Evolutionary conservation across 1,140 invertebrate genomes (phyloP).

Genomic region (Xylocopa sonorina): DNA sequence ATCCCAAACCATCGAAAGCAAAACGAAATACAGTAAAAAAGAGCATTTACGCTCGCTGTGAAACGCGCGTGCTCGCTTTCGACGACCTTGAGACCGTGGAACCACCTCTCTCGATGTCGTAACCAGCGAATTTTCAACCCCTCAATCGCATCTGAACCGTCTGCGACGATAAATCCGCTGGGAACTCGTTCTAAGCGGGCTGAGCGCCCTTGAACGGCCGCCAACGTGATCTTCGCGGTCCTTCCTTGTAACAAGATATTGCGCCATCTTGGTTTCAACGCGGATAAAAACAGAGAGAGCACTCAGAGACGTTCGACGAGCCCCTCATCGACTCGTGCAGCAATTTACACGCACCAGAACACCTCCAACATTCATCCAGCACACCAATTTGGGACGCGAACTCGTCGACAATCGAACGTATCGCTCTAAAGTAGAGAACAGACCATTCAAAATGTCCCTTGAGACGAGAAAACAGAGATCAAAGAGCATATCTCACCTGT

Average conservation of each 20-base stretch:
- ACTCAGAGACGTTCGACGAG: constrained; percentile 2
- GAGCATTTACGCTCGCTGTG: not conserved
- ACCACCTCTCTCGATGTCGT: not conserved
- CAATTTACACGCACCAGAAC: too few relatives aligned
- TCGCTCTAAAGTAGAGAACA: too few relatives aligned
- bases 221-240: constrained; percentile 31
- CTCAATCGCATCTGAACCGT: not conserved
- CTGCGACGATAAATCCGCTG: not conserved
- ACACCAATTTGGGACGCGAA: too few relatives aligned
- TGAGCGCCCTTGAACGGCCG: constrained; percentile 45
- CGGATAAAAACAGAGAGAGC: constrained; percentile 7
- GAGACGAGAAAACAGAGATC: too few relatives aligned
- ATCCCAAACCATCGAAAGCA: too few relatives aligned
- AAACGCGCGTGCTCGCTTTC: constrained; percentile 14
- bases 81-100: constrained; percentile 9
- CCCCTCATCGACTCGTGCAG: too few relatives aligned
- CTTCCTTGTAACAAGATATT: constrained; percentile 31
- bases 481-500: constrained; percentile 25
- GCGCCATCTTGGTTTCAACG: constrained; percentile 49
- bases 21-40: not conserved
- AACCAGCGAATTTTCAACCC: not conserved
- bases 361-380: too few relatives aligned
- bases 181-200: constrained; percentile 23
- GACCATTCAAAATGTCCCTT: too few relatives aligned
- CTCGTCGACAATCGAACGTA: too few relatives aligned